These are phyloP conservation scores for Uloborus diversus DNA, from an alignment of 1,140 invertebrate genomes.

Conservation along the genomic window DNA sequence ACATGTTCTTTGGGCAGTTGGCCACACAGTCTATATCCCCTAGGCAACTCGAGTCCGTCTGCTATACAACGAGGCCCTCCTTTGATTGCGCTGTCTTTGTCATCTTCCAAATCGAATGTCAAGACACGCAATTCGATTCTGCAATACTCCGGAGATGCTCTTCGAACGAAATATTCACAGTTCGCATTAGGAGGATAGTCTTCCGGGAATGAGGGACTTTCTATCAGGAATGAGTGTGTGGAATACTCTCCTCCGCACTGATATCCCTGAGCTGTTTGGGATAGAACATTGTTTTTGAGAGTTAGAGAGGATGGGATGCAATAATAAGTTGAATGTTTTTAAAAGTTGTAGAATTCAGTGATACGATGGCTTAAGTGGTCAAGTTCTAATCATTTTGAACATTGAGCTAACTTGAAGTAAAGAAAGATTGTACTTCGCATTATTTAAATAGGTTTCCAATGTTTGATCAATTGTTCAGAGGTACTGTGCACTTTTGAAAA, in stretches of 20 bases:
- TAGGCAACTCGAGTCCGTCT: slow-evolving; percentile 58
- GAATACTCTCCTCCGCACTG: slow-evolving; percentile 40
- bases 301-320: no score
- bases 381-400: no score
- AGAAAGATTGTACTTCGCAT: no score
- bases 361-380: no score
- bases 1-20: slow-evolving; percentile 31
- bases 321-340: no score
- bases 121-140: slow-evolving; percentile 56
- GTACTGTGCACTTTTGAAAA: no score
- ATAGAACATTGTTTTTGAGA: no score
- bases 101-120: slow-evolving; percentile 59
- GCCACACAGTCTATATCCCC: slow-evolving; percentile 59
- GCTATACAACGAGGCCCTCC: slow-evolving; percentile 56
- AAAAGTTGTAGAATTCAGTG: no score
- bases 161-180: slow-evolving; percentile 56
- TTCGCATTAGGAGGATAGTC: slow-evolving; percentile 55
- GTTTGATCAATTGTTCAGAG: no score
- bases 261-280: no score
- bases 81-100: slow-evolving; percentile 47
- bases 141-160: slow-evolving; percentile 51
- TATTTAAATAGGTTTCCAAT: no score
- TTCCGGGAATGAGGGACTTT: slow-evolving; percentile 57
- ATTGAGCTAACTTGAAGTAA: no score
- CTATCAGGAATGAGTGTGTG: slow-evolving; percentile 36